Conservation (phyloP, 2,113 vertebrate species). For the Proteles cristata region DNA sequence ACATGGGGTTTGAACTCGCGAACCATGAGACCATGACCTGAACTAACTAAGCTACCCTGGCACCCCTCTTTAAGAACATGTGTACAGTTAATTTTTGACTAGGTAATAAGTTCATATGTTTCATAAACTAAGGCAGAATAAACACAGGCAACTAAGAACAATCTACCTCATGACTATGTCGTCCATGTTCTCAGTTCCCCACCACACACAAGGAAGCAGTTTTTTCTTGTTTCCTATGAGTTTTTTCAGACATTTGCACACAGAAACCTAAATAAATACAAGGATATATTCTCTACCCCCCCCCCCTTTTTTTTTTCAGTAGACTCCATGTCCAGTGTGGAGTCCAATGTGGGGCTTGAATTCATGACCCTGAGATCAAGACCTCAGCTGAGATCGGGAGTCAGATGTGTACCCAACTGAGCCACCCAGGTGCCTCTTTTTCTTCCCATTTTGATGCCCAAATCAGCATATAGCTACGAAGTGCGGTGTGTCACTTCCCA, state of each 20-base stretch:
- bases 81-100: slow-evolving; percentile 11
- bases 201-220: not conserved
- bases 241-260: not conserved
- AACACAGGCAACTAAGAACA: too few species aligned
- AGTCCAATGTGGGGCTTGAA: too few species aligned
- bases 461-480: not conserved
- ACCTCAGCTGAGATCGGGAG: too few species aligned
- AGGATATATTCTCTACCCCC: not conserved
- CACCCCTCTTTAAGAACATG: not conserved
- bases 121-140: not conserved
- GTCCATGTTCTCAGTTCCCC: not conserved
- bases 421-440: too few species aligned
- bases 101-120: not conserved
- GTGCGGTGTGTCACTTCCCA: not conserved
- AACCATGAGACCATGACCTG: too few species aligned
- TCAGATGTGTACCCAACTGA: too few species aligned
- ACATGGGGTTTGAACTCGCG: too few species aligned
- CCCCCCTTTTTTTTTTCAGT: too few species aligned
- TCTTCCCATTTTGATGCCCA: not conserved
- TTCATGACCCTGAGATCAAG: too few species aligned
- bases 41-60: not conserved
- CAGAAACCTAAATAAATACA: not conserved
- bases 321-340: too few species aligned
- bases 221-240: not conserved
- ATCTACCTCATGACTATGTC: too few species aligned